Base-by-base conservation (phyloP, 2,113 vertebrate genomes). In the Anseranas semipalmata region DNA sequence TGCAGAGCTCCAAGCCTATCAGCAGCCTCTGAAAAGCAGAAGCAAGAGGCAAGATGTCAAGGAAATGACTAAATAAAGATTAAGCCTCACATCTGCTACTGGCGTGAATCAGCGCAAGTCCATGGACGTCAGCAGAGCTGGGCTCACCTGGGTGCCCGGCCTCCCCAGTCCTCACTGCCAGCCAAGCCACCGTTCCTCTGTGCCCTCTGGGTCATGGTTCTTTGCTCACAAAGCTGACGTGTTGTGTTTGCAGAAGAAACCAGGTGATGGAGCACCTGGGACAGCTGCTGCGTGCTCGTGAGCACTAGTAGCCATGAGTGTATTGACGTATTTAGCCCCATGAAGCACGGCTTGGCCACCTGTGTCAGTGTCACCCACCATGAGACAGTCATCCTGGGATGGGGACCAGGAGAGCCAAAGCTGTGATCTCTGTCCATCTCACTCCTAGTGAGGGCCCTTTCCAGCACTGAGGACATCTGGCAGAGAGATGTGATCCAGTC, bases 151-250 rank as follows among this genome's bases (percentile, higher is more conserved):
- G 28, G 9, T n/a, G 15, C n/a, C 37, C 16, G 74, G 16, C 48
- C 73, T 43, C 53, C 52, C 50, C 15, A 19, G 27, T 43, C 43
- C 58, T 79, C 3, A 0, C 22, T 25, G 25, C n/a, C 53, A 73
- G 33, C 28, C 24, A 80, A 62, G 17, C 9, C n/a, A 53, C 48
- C 25, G 24, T 18, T 59, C 18, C 32, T 74, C 35, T 1, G 3
- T 35, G 14, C 35, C 43, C 1, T 0, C 17, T 5, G 32, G 8
- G 22, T 53, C 7, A 0, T 15, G 74, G 6, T 4, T 37, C 67
- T 35, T 55, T 12, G 10, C 48, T 74, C 8, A 1, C n/a, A 35
- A 46, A 66, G 58, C n/a, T 1, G 5, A 21, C 0, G 10, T 46
- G 68, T 45, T 67, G 56, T 67, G 58, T 41, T 39, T 32, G 81